A percentile compares a stretch with the other conserved stretches of the same genome.
These are phyloP conservation scores for Festucalex cinctus DNA, from an alignment of 2,113 vertebrate genomes.

Conservation along the genomic window DNA sequence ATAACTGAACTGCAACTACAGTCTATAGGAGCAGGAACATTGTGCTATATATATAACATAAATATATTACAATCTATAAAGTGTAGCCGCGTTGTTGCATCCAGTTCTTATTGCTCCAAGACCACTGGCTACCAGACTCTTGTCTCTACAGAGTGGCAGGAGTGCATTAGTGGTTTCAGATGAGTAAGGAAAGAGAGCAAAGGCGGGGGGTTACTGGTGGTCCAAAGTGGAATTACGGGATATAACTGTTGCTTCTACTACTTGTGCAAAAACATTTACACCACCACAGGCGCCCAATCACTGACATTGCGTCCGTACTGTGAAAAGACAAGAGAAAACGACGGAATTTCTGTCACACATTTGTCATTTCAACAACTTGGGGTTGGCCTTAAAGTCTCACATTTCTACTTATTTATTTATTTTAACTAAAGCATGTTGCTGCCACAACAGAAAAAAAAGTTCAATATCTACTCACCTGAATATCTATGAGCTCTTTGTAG, in stretches of 20 bases:
- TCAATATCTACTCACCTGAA: constrained; percentile 74
- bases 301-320: constrained; percentile 79
- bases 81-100: neutral
- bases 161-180: constrained; percentile 30
- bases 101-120: constrained; percentile 1
- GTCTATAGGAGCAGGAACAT: neutral
- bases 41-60: neutral
- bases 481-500: constrained; percentile 80
- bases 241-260: constrained; percentile 25
- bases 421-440: too few species aligned
- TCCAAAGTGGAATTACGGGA: constrained; percentile 20
- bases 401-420: too few species aligned
- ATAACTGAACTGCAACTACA: neutral
- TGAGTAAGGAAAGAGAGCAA: neutral
- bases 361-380: too few species aligned
- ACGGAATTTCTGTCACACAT: too few species aligned
- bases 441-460: too few species aligned
- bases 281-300: constrained; percentile 77
- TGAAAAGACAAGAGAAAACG: neutral
- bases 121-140: neutral
- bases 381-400: too few species aligned
- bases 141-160: constrained; percentile 18
- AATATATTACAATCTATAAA: neutral
- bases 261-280: constrained; percentile 45
- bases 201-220: constrained; percentile 11